Conservation (phyloP, 1,140 invertebrate genomes). For the Drosophila littoralis region DNA sequence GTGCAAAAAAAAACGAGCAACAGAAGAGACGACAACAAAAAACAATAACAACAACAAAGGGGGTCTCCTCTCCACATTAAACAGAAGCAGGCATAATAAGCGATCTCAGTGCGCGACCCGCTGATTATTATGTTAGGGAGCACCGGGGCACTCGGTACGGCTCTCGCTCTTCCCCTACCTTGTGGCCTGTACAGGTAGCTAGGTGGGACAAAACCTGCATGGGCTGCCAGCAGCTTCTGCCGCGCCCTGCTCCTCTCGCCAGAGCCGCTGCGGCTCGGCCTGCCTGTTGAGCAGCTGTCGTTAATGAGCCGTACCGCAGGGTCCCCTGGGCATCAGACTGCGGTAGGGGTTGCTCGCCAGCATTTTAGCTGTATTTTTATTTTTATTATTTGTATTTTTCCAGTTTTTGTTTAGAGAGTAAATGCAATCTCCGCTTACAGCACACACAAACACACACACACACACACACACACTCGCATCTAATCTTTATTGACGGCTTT, state of each 20-base stretch:
- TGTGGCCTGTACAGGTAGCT: constrained; percentile 53
- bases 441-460: constrained; percentile 7
- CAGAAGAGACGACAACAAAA: constrained; percentile 1
- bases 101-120: constrained; percentile 30
- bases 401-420: constrained; percentile 50
- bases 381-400: constrained; percentile 17
- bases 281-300: constrained; percentile 71
- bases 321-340: constrained; percentile 23
- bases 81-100: constrained; percentile 77
- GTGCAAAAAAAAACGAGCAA: background rate
- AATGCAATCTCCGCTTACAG: constrained; percentile 71
- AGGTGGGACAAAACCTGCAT: constrained; percentile 47
- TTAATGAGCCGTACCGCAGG: constrained; percentile 60
- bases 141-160: constrained; percentile 24
- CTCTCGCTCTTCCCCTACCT: background rate
- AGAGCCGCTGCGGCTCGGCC: background rate
- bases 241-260: background rate
- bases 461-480: constrained; percentile 18
- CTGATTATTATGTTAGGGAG: constrained; percentile 64
- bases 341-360: constrained; percentile 12
- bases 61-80: constrained; percentile 56
- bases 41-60: constrained; percentile 28
- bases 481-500: constrained; percentile 74
- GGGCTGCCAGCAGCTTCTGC: constrained; percentile 8
- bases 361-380: constrained; percentile 10